Evolutionary conservation across 2,888 invertebrate genomes (phyloP).

Genomic region (Dolichopus griseipennis): DNA sequence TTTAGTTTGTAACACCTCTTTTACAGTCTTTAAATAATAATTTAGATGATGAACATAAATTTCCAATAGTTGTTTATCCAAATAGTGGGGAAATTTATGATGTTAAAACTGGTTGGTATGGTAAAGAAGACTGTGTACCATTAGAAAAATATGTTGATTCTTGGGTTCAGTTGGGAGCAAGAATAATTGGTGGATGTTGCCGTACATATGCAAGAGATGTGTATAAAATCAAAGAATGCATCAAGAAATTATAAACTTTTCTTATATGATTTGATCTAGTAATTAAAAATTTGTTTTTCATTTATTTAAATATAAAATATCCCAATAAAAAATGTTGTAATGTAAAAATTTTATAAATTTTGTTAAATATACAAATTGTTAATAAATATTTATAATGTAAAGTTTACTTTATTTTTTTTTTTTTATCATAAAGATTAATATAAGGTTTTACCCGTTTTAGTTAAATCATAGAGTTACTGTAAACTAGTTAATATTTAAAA

Average conservation of each 20-base stretch:
- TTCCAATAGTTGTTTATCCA: constrained; percentile 82
- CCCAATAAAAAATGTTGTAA: too few relatives aligned
- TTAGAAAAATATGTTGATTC: constrained; percentile 63
- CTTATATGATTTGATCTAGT: too few relatives aligned
- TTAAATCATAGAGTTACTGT: too few relatives aligned
- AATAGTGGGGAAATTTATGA: constrained; percentile 63
- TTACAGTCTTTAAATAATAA: constrained; percentile 49
- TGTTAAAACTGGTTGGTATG: constrained; percentile 51
- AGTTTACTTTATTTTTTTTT: too few relatives aligned
- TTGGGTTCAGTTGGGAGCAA: constrained; percentile 75
- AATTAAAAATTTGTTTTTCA: too few relatives aligned
- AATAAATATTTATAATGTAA: too few relatives aligned
- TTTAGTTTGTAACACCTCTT: constrained; percentile 51
- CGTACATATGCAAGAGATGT: constrained; percentile 77
- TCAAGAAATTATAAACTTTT: constrained; percentile 21
- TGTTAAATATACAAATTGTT: too few relatives aligned
- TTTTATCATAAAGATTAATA: too few relatives aligned
- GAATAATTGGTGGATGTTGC: constrained; percentile 88
- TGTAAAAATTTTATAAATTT: too few relatives aligned
- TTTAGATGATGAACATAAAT: constrained; percentile 38
- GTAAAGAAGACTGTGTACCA: constrained; percentile 59
- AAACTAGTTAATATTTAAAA: too few relatives aligned
- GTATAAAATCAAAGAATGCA: constrained; percentile 53
- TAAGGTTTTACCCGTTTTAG: too few relatives aligned
- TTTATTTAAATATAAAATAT: too few relatives aligned